A percentile compares a stretch with the other conserved stretches of the same genome.
These are phyloP conservation scores for Nemotelus nigrinus DNA, from an alignment of 2,888 invertebrate genomes.

Conservation along the genomic window DNA sequence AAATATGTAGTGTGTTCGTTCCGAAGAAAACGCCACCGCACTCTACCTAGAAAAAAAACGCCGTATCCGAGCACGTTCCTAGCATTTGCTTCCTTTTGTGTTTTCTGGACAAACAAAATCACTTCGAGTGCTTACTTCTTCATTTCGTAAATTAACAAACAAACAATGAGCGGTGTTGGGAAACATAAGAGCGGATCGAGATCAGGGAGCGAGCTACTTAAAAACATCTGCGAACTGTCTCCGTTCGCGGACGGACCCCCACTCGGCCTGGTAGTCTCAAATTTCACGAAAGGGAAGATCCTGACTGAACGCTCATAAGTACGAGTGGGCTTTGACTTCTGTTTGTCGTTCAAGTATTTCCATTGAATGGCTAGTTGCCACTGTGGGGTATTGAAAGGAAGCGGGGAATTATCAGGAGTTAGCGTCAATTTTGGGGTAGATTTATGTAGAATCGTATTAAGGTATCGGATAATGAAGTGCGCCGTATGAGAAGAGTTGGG, in stretches of 20 bases:
- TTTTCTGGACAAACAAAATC: slow-evolving; percentile 41
- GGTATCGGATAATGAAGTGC: background rate
- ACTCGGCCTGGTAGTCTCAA: slow-evolving; percentile 25
- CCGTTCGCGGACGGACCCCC: slow-evolving; percentile 29
- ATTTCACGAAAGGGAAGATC: slow-evolving; percentile 24
- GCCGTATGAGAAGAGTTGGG: no score
- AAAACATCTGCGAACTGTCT: slow-evolving; percentile 40
- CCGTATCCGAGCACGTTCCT: slow-evolving; percentile 31
- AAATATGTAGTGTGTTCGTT: background rate
- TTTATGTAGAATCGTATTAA: background rate
- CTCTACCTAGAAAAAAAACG: background rate
- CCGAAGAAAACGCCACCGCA: slow-evolving; percentile 29
- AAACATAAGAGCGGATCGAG: slow-evolving; percentile 9
- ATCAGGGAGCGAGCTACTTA: slow-evolving; percentile 35
- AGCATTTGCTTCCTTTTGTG: slow-evolving; percentile 19
- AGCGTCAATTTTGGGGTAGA: background rate
- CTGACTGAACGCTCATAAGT: no score
- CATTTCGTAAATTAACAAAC: slow-evolving; percentile 39
- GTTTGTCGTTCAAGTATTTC: background rate
- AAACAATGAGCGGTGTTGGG: background rate
- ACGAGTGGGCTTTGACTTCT: background rate
- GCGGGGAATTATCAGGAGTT: background rate
- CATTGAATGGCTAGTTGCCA: background rate
- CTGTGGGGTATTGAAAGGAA: slow-evolving; percentile 9
- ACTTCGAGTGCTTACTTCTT: slow-evolving; percentile 9